Conservation (phyloP, 2,113 vertebrate genomes). For the Accipiter virgatus region DNA sequence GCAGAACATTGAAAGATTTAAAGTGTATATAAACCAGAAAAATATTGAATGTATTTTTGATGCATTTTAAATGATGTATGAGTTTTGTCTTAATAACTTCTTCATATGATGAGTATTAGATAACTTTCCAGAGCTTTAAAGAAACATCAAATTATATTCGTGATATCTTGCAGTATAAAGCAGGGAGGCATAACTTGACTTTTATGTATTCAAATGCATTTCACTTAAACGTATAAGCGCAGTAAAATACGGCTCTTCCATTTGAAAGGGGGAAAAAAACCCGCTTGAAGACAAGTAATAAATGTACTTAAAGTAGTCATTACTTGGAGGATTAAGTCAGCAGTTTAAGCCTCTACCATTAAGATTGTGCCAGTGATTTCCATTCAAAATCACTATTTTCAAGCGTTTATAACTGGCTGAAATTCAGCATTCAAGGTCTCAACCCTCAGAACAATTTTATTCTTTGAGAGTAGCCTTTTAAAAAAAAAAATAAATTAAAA, state of each 20-base stretch:
- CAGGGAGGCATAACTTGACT: background rate
- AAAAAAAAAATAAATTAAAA: background rate
- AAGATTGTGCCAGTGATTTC: background rate
- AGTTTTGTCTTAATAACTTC: conserved; percentile 53
- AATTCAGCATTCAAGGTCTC: background rate
- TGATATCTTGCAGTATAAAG: background rate
- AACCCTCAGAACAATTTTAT: background rate
- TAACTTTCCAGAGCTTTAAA: conserved; percentile 35
- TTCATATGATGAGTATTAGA: conserved; percentile 42
- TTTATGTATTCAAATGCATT: background rate
- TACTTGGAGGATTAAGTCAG: background rate
- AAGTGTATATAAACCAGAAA: conserved; percentile 63
- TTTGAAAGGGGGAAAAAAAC: background rate
- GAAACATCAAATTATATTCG: background rate
- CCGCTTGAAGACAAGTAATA: background rate
- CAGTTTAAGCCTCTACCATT: background rate
- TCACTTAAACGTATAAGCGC: background rate
- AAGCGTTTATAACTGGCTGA: background rate
- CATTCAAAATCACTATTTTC: background rate
- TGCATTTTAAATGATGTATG: conserved; percentile 54
- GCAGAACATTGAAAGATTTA: conserved; percentile 36
- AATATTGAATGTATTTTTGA: conserved; percentile 68
- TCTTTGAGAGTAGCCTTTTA: background rate
- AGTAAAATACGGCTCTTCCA: background rate
- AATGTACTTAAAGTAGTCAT: background rate